phyloP scores from a whole-genome alignment of 2,888 invertebrate species.

The Agrotis ipsilon region DNA sequence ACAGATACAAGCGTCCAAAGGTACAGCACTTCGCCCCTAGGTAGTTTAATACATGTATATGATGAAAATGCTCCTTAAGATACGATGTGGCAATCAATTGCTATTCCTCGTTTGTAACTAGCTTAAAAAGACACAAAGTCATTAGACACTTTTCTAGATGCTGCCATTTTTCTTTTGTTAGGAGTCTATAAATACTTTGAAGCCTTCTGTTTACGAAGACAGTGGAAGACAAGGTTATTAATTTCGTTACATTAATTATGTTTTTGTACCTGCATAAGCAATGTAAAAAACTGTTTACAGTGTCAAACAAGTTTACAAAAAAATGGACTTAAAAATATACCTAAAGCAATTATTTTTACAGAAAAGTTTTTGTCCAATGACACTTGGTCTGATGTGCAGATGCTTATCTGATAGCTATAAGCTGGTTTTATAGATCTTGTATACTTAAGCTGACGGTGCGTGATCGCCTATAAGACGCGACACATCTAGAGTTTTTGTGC shows the following conservation, averaged over 20 bases:
- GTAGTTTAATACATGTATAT: too few relatives aligned
- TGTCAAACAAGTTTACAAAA: background rate
- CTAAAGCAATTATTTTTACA: background rate
- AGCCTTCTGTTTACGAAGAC: background rate
- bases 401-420: background rate
- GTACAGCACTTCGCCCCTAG: too few relatives aligned
- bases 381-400: background rate
- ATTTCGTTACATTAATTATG: background rate
- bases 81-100: too few relatives aligned
- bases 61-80: too few relatives aligned
- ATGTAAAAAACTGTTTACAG: background rate
- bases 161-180: background rate
- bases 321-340: background rate
- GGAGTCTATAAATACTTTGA: accelerated
- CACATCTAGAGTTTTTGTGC: too few relatives aligned
- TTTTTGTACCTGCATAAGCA: background rate
- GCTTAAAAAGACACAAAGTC: background rate
- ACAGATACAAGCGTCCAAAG: too few relatives aligned
- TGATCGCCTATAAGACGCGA: too few relatives aligned
- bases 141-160: too few relatives aligned
- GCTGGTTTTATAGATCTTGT: background rate
- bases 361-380: background rate
- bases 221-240: background rate
- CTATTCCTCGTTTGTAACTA: background rate
- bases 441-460: background rate